Conservation (phyloP, 2,797 vertebrate genomes). For the Manis pentadactyla region DNA sequence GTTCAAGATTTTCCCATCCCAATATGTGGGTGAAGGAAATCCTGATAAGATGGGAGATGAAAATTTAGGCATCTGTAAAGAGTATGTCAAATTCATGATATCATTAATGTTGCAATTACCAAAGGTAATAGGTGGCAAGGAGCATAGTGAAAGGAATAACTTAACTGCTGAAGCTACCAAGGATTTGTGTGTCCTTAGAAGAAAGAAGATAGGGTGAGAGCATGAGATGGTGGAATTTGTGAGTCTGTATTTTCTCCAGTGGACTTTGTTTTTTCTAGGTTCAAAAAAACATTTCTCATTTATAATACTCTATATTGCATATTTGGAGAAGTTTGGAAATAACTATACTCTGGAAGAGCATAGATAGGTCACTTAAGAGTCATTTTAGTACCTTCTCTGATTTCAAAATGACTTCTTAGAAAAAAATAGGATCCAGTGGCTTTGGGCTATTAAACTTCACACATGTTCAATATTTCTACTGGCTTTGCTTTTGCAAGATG, state of each 20-base stretch:
- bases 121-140: background rate
- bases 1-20: background rate
- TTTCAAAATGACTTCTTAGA: background rate
- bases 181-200: background rate
- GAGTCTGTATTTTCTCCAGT: background rate
- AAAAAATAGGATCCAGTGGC: background rate
- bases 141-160: background rate
- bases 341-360: background rate
- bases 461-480: background rate
- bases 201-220: slow-evolving; percentile 14
- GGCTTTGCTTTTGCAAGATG: background rate
- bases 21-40: background rate
- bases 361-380: slow-evolving; percentile 1
- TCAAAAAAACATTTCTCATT: background rate
- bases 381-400: slow-evolving; percentile 1
- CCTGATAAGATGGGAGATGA: background rate
- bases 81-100: background rate
- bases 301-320: background rate
- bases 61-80: background rate
- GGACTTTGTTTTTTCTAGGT: background rate
- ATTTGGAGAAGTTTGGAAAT: slow-evolving; percentile 43
- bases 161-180: background rate
- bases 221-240: background rate
- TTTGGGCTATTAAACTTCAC: background rate
- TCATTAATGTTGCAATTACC: background rate